Conservation (phyloP, 2,113 vertebrate species). For the Cyanoramphus novaezelandiae region DNA sequence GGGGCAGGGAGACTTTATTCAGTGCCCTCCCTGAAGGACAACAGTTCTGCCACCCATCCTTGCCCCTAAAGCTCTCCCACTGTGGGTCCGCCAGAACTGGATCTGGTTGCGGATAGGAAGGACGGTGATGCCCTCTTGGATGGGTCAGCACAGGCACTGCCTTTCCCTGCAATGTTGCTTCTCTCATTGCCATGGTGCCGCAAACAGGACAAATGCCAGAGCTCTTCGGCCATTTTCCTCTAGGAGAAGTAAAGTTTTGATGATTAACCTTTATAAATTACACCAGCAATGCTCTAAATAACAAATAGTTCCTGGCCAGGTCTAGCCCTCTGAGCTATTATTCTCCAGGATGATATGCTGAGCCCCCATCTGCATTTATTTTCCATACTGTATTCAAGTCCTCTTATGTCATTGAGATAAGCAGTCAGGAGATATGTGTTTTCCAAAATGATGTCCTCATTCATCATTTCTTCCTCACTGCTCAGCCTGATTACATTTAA, state of each 20-base stretch:
- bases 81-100: fast-evolving
- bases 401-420: conserved; percentile 71
- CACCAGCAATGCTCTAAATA: conserved; percentile 28
- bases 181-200: neutral
- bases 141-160: neutral
- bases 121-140: neutral
- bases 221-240: conserved; percentile 28
- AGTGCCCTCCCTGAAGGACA: neutral
- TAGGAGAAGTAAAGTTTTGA: conserved; percentile 21
- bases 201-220: conserved; percentile 1
- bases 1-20: fast-evolving
- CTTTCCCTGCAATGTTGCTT: neutral
- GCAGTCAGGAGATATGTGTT: conserved; percentile 66
- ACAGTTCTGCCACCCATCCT: neutral
- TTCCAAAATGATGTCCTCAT: conserved; percentile 63
- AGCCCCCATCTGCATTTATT: conserved; percentile 50
- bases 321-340: conserved; percentile 41
- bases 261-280: conserved; percentile 54
- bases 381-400: conserved; percentile 54
- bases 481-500: conserved; percentile 70
- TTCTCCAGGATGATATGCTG: conserved; percentile 31
- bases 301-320: conserved; percentile 38
- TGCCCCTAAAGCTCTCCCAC: neutral
- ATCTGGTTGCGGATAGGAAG: neutral
- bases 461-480: conserved; percentile 69